Percentiles rank a stretch among this genome's conserved stretches.
phyloP scores from a whole-genome alignment of 2,113 vertebrate species.

The Pseudorasbora parva region DNA sequence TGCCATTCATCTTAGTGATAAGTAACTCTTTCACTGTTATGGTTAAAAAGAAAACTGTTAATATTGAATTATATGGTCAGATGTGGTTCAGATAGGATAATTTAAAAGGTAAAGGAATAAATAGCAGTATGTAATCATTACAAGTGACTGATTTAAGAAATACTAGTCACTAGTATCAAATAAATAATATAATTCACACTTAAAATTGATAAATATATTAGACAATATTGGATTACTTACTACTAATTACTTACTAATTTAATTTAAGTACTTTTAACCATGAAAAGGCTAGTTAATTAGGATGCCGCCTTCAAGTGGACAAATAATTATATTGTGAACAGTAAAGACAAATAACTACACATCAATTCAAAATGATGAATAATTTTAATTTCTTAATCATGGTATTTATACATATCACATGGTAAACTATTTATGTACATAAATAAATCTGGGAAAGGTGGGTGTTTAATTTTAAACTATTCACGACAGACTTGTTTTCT shows the following conservation, averaged over 20 bases:
- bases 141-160: not conserved
- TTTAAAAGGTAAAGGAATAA: not conserved
- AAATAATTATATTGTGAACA: too few species aligned
- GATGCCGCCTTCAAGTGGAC: not conserved
- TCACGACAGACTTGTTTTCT: not conserved
- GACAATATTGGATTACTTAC: not conserved
- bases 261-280: not conserved
- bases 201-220: not conserved
- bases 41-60: not conserved
- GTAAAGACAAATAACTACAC: too few species aligned
- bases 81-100: not conserved
- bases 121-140: not conserved
- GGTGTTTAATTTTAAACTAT: not conserved
- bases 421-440: not conserved
- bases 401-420: too few species aligned
- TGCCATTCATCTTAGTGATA: not conserved
- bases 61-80: not conserved
- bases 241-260: too few species aligned
- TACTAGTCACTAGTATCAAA: not conserved
- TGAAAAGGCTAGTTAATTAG: not conserved
- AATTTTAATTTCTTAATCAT: too few species aligned
- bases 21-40: not conserved
- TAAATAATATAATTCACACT: not conserved
- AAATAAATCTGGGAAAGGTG: not conserved
- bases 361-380: too few species aligned